phyloP scores from a whole-genome alignment of 2,113 vertebrate species.

The Paracanthobrama guichenoti region DNA sequence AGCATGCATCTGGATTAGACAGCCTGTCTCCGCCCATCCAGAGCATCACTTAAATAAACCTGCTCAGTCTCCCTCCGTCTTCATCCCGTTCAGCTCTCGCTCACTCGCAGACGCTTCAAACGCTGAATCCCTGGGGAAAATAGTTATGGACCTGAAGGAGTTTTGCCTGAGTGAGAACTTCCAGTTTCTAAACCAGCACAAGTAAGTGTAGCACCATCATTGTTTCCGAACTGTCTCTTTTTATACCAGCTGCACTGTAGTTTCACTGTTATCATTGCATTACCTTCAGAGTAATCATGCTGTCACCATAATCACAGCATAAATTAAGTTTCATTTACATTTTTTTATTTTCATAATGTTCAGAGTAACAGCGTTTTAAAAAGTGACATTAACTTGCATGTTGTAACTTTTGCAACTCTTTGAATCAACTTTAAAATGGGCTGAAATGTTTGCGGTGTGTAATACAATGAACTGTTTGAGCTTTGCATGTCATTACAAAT shows the following conservation, averaged over 20 bases:
- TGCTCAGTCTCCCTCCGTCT: conserved; percentile 11
- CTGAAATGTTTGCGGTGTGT: background rate
- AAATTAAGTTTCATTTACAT: too few relatives aligned
- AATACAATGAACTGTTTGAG: background rate
- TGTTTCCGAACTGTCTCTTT: background rate
- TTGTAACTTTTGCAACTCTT: background rate
- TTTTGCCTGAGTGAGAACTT: conserved; percentile 59
- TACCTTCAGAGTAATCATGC: too few relatives aligned
- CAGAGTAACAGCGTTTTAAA: background rate
- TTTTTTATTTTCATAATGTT: too few relatives aligned
- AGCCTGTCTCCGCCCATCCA: conserved; percentile 52
- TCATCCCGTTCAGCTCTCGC: too few relatives aligned
- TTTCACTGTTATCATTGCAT: too few relatives aligned
- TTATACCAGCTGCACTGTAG: background rate
- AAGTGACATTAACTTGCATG: background rate
- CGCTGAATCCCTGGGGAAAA: background rate
- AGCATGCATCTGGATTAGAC: conserved; percentile 62
- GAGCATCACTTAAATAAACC: conserved; percentile 58
- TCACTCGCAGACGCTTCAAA: background rate
- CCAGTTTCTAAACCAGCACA: conserved; percentile 57
- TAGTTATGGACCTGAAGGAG: conserved; percentile 61
- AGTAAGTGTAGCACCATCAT: conserved; percentile 47
- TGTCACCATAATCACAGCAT: too few relatives aligned
- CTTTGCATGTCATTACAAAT: background rate
- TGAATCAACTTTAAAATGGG: background rate